These are phyloP conservation scores for Gryllus longicercus DNA, from an alignment of 2,888 invertebrate genomes.

Conservation along the genomic window DNA sequence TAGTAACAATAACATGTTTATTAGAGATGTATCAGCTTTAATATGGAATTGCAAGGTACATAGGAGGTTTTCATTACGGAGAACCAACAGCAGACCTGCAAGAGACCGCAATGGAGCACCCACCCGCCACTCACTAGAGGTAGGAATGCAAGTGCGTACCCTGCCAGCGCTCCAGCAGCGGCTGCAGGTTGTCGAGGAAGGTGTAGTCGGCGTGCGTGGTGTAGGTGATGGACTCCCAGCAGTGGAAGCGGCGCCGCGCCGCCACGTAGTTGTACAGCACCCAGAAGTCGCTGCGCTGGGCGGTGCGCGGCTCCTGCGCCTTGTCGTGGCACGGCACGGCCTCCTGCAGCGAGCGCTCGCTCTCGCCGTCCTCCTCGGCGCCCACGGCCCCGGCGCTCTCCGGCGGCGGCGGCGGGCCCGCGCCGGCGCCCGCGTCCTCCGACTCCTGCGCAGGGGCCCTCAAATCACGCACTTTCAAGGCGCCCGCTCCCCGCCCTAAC, in stretches of 20 bases:
- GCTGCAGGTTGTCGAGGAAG: slow-evolving; percentile 84
- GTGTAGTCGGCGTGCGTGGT: slow-evolving; percentile 90
- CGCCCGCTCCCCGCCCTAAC: no score
- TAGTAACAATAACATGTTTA: no score
- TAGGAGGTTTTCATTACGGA: no score
- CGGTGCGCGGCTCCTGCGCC: slow-evolving; percentile 56
- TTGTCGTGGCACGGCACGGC: slow-evolving; percentile 62
- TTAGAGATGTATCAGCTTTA: no score
- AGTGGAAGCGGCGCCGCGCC: slow-evolving; percentile 60
- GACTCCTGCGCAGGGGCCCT: background rate
- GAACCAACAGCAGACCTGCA: no score
- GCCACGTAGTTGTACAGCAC: slow-evolving; percentile 82
- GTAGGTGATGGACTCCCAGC: slow-evolving; percentile 84
- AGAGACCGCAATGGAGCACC: no score
- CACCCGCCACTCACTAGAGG: no score
- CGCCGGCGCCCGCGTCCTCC: slow-evolving; percentile 18
- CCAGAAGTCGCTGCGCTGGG: slow-evolving; percentile 80
- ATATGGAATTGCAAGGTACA: no score
- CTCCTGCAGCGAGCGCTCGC: slow-evolving; percentile 43
- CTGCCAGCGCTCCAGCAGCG: slow-evolving; percentile 80
- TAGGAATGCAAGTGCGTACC: slow-evolving; percentile 42
- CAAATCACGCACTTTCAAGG: no score
- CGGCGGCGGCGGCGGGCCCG: background rate
- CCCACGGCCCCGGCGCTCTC: background rate
- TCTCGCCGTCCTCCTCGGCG: slow-evolving; percentile 23